Evolutionary conservation across 2,888 invertebrate species (phyloP), one percentile per base, ranked within the genome.

Genomic region (Tetranychus piercei): DNA sequence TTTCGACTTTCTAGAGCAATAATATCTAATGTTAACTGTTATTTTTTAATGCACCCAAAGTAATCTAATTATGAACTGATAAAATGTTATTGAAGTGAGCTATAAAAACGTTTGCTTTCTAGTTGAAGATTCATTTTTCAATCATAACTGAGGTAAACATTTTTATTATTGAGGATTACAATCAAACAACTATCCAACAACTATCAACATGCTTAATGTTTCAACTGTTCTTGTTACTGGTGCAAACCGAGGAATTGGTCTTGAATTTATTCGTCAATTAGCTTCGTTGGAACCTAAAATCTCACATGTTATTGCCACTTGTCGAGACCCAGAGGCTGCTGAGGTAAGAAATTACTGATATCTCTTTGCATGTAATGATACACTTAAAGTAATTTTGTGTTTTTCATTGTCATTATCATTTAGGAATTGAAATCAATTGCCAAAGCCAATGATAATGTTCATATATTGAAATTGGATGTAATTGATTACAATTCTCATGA

Each of bases 231-330:
- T 69, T 20, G 23, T 94, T 79, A 94, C 94, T 69, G 94, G 94
- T 71, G 90, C 90, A 77, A 94, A 92, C 82, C 87, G 94, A 71
- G 94, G 94, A 15, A 85, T 94, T 76, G 93, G 93, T 71, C 90
- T 89, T 83, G 90, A 90, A 78, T 94, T 93, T 82, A 90, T 91
- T 66, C 82, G 86, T 79, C 90, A 91, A 83, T 83, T 93, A 79
- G 92, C 92, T 45, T 45, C 45, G 0, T 1, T 15, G 8, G 45
- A 45, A 15, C 45, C 45, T 11, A 1, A 15, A 45, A 45, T 45
- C 15, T 8, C 8, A 0, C 45, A 45, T 45, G 1, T 45, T 45
- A 45, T 94, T 80, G 91, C 92, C 74, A 90, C 92, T 80, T 92
- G 91, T 83, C 88, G 93, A 79, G 87, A 88, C 80, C 83, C 85